These are phyloP conservation scores for Petrocephalus sullivani DNA, from an alignment of 2,797 vertebrate species.

Conservation along the genomic window DNA sequence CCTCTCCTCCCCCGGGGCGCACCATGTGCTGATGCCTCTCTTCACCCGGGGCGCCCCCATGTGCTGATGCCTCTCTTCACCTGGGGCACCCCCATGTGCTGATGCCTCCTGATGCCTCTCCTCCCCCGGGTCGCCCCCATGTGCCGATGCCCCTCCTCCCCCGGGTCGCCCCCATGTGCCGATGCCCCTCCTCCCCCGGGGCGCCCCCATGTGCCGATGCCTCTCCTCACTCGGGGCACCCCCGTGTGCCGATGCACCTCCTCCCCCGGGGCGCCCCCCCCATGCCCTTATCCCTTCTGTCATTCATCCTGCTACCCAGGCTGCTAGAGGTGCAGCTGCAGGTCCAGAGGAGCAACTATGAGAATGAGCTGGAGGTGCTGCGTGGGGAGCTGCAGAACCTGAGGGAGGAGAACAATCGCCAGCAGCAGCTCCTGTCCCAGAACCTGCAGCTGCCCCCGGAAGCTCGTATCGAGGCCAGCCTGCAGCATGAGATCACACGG, in stretches of 20 bases:
- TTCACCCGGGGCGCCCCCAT: too few relatives aligned
- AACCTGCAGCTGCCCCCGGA: conserved; percentile 81
- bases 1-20: too few relatives aligned
- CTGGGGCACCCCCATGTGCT: not conserved
- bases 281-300: not conserved
- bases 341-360: conserved; percentile 68
- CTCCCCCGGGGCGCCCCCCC: accelerated
- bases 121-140: too few relatives aligned
- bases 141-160: too few relatives aligned
- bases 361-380: conserved; percentile 66
- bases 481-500: conserved; percentile 87
- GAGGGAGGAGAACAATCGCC: conserved; percentile 77
- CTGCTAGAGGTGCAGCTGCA: conserved; percentile 82
- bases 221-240: too few relatives aligned
- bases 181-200: too few relatives aligned
- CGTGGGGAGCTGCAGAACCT: conserved; percentile 74
- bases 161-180: too few relatives aligned
- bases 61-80: too few relatives aligned
- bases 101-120: too few relatives aligned
- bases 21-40: too few relatives aligned
- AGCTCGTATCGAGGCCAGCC: conserved; percentile 76
- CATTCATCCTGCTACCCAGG: conserved; percentile 48
- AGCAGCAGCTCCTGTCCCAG: conserved; percentile 80
- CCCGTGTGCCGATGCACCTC: too few relatives aligned
- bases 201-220: too few relatives aligned